Evolutionary conservation across 2,888 invertebrate genomes (phyloP).

Genomic region (Mantis religiosa): DNA sequence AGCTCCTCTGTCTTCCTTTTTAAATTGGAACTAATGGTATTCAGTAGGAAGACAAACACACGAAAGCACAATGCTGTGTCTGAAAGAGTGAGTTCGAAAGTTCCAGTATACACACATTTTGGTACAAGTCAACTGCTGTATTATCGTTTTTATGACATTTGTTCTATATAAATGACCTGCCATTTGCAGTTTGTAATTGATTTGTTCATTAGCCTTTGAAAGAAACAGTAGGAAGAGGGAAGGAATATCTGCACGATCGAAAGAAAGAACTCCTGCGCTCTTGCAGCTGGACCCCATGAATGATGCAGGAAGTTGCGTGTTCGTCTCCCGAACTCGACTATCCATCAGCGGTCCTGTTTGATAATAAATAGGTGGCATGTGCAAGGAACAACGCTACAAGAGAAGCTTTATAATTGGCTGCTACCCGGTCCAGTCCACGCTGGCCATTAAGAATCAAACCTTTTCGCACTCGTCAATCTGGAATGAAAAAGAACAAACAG

Average conservation of each 20-base stretch:
- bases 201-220: not conserved
- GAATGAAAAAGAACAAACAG: not conserved
- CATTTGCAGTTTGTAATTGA: not conserved
- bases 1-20: not conserved
- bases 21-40: not conserved
- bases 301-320: not conserved
- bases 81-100: not conserved
- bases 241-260: not conserved
- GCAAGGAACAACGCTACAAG: not conserved
- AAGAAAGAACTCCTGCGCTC: not conserved
- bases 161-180: not conserved
- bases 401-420: not conserved
- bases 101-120: not conserved
- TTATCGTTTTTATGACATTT: not conserved
- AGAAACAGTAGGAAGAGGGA: not conserved
- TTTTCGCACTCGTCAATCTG: conserved; percentile 9
- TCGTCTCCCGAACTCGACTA: not conserved
- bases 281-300: not conserved
- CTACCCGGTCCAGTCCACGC: not conserved
- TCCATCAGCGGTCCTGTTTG: not conserved
- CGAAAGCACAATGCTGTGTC: not conserved
- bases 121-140: not conserved
- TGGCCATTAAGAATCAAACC: conserved; percentile 1
- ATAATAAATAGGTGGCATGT: not conserved
- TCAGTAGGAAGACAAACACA: not conserved